These are phyloP conservation scores for Gasterosteus aculeatus DNA, from an alignment of 2,113 vertebrate species.

Conservation along the genomic window DNA sequence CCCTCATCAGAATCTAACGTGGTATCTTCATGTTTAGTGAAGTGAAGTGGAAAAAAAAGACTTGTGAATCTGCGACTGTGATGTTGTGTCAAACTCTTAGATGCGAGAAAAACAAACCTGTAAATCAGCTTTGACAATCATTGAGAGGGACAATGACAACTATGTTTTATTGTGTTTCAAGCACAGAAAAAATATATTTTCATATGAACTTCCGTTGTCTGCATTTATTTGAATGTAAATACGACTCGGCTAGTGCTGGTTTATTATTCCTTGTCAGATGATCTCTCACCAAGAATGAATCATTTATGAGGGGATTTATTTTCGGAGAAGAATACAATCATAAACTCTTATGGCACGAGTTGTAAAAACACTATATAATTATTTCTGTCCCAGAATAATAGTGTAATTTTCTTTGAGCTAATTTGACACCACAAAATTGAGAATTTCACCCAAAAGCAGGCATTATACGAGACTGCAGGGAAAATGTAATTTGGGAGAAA, in stretches of 20 bases:
- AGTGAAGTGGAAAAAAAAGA: conserved; percentile 32
- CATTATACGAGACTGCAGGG: conserved; percentile 60
- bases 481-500: conserved; percentile 80
- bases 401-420: conserved; percentile 76
- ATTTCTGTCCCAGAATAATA: conserved; percentile 61
- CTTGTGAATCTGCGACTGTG: conserved; percentile 33
- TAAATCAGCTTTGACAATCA: conserved; percentile 74
- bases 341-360: conserved; percentile 71
- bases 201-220: conserved; percentile 73
- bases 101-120: conserved; percentile 60
- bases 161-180: conserved; percentile 75
- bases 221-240: conserved; percentile 82
- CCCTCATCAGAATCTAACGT: conserved; percentile 48
- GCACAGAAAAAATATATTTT: conserved; percentile 75
- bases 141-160: conserved; percentile 71
- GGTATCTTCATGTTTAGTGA: conserved; percentile 34
- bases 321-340: conserved; percentile 80
- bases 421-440: conserved; percentile 80
- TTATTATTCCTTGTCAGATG: conserved; percentile 80
- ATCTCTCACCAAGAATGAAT: conserved; percentile 72
- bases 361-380: conserved; percentile 69
- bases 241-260: conserved; percentile 59
- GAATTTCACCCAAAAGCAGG: conserved; percentile 71
- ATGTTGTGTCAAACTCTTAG: conserved; percentile 68
- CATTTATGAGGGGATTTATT: conserved; percentile 81